These are phyloP conservation scores for Oreochromis aureus DNA, from an alignment of 2,113 vertebrate genomes.

Conservation along the genomic window DNA sequence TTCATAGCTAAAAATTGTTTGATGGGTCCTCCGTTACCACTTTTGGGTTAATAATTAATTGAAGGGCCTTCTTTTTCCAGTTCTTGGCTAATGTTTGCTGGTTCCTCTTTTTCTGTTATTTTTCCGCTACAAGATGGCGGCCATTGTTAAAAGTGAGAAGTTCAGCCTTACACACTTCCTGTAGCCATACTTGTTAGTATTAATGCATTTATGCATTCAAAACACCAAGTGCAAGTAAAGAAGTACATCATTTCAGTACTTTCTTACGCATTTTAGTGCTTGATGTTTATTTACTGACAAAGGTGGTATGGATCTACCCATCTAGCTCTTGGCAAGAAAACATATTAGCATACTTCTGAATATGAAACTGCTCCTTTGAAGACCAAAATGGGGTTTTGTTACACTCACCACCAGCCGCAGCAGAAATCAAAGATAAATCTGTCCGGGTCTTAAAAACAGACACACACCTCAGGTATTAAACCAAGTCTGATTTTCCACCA, in stretches of 20 bases:
- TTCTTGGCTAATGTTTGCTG: background rate
- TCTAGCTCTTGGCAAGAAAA: background rate
- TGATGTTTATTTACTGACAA: background rate
- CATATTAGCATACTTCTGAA: background rate
- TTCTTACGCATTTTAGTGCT: background rate
- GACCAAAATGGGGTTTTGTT: background rate
- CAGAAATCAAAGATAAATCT: constrained; percentile 21
- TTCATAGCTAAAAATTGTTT: background rate
- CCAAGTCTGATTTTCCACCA: constrained; percentile 21
- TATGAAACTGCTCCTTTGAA: background rate
- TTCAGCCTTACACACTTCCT: background rate
- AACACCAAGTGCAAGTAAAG: background rate
- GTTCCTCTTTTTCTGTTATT: background rate
- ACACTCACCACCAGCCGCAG: constrained; percentile 33
- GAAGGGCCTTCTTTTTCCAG: background rate
- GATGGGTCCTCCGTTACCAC: background rate
- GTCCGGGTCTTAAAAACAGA: constrained; percentile 2
- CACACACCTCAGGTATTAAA: constrained; percentile 63
- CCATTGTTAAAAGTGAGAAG: background rate
- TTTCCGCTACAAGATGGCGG: background rate
- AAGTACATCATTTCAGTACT: background rate
- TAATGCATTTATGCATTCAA: background rate
- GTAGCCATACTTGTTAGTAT: background rate
- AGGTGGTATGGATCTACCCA: background rate
- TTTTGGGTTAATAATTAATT: background rate